Evolutionary conservation across 2,888 invertebrate species (phyloP).

Genomic region (Parnassius smintheus): DNA sequence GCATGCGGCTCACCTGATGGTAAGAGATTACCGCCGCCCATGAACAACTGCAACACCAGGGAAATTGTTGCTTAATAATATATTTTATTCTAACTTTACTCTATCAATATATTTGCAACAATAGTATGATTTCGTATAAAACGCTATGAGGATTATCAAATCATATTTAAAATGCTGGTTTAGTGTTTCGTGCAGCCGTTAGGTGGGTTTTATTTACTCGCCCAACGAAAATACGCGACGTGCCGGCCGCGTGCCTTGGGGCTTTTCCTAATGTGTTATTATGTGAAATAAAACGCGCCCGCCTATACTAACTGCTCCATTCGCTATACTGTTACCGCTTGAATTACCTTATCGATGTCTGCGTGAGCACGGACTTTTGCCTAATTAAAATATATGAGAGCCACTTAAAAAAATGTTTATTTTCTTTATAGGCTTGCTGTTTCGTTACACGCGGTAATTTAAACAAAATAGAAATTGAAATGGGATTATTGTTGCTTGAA

Average conservation of each 20-base stretch:
- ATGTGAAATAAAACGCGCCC: slow-evolving; percentile 70
- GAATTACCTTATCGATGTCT: slow-evolving; percentile 63
- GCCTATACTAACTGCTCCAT: slow-evolving; percentile 41
- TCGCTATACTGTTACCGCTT: slow-evolving; percentile 41
- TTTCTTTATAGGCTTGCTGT: slow-evolving; percentile 38
- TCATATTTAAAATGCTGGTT: slow-evolving; percentile 35
- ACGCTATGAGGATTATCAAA: slow-evolving; percentile 17
- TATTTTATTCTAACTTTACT: not conserved
- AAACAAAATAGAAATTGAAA: slow-evolving; percentile 29
- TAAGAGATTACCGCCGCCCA: too few species aligned
- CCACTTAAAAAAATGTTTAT: slow-evolving; percentile 61
- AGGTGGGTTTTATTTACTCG: slow-evolving; percentile 68
- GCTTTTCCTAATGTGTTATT: slow-evolving; percentile 70
- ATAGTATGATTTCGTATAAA: slow-evolving; percentile 14
- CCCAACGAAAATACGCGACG: slow-evolving; percentile 51
- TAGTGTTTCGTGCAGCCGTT: slow-evolving; percentile 54
- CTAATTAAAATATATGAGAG: slow-evolving; percentile 75
- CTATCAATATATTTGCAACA: not conserved
- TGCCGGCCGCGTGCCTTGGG: slow-evolving; percentile 50
- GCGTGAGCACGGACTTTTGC: slow-evolving; percentile 55
- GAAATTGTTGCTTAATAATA: too few species aligned
- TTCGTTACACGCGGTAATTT: slow-evolving; percentile 28
- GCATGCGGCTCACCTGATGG: too few species aligned
- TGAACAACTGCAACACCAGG: too few species aligned
- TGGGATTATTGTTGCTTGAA: slow-evolving; percentile 23